Evolutionary conservation across 2,888 invertebrate genomes (phyloP), one percentile per base, ranked within the genome.

Genomic region (Drosophila infuscata): DNA sequence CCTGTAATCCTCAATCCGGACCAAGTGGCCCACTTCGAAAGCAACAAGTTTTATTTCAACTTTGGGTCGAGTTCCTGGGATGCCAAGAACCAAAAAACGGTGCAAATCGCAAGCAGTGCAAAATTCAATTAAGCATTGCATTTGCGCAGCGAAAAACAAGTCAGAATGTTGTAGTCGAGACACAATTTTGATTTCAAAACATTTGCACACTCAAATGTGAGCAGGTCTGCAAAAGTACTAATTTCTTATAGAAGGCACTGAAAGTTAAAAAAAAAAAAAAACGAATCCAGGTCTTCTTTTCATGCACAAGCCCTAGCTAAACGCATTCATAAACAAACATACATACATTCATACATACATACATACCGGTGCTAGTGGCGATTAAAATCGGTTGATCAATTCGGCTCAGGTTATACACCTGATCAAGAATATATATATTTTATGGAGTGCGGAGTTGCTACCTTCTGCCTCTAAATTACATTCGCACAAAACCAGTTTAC

Each of bases 1-100:
- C 71, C 66, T 49, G 73, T 73, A 9, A 73, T 70, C 72, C 72
- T 72, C 25, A 25, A 8, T 46, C 59, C 20, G 57, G 15, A 41
- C 25, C 36, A 36, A 48, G 49, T 29, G n/a, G n/a, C 9, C 43
- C 30, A n/a, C 17, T 2, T 41, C 12, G 36, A 52, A 43, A 30
- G 49, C 46, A 29, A 25, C 33, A 59, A 29, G 32, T 32, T 41
- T 32, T 32, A 43, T 15, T 32, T 41, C 2, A 32, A 33, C 38
- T 63, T 32, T 20, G 25, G 57, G 61, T 46, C 73, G 12, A 41
- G 69, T 76, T 61, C 68, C 30, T 59, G 36, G 46, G 67, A 62
- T 75, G 30, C 65, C 46, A 20, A 56, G 32, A 60, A 49, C 48
- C 15, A 36, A 53, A 3, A 6, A 25, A 25, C 25, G 25, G 3